A percentile compares a stretch with the other conserved stretches of the same genome.
Conservation (phyloP, 2,797 vertebrate species). For the Thunnus albacares region DNA sequence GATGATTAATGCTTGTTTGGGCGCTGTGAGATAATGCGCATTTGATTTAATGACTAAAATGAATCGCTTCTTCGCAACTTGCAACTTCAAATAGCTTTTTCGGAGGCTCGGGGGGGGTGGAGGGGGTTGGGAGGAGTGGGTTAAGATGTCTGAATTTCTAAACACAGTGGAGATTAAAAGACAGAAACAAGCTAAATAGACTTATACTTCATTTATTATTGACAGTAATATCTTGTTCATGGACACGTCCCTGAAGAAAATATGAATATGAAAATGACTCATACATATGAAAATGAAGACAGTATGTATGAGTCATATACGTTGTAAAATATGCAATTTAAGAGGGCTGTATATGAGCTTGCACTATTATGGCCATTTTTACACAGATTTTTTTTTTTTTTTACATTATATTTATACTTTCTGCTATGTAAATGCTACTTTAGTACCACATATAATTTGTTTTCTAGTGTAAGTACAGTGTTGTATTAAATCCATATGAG, state of each 20-base stretch:
- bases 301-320: constrained; percentile 11
- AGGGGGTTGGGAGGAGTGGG: not conserved
- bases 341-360: not conserved
- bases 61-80: constrained; percentile 67
- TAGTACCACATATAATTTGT: no score
- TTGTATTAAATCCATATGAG: not conserved
- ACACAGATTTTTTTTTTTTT: not conserved
- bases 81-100: constrained; percentile 58
- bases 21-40: constrained; percentile 60
- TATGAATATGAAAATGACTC: constrained; percentile 1
- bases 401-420: no score
- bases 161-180: constrained; percentile 50
- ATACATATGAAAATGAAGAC: constrained; percentile 1
- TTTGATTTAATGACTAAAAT: constrained; percentile 79
- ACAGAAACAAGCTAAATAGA: constrained; percentile 33
- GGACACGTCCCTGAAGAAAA: constrained; percentile 23
- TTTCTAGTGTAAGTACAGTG: no score
- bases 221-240: constrained; percentile 54
- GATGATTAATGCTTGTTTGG: constrained; percentile 79
- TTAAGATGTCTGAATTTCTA: constrained; percentile 48
- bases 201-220: constrained; percentile 37
- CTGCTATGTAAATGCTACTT: not conserved
- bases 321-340: not conserved
- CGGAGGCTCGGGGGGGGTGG: not conserved
- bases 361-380: not conserved